Base-by-base conservation (phyloP, 2,888 invertebrate genomes). In the Bimastos eiseni region DNA sequence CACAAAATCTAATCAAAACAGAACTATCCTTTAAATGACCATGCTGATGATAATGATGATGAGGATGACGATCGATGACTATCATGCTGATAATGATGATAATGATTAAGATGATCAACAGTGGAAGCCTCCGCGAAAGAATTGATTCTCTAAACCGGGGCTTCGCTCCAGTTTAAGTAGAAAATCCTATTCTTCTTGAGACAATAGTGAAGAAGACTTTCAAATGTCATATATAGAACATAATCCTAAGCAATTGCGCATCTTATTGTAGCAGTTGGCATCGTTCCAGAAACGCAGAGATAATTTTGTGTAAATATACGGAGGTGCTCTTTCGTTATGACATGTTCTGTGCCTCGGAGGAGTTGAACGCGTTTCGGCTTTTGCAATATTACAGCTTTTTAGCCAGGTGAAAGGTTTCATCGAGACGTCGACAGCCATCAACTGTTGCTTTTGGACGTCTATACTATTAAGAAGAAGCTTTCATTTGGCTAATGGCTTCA, bases 51-150 rank as follows among this genome's bases (percentile, higher is more conserved):
- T 38, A 44, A 49, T 90, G 55, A 11, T 88, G 88, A 90, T 90
- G 70, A 19, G 17, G 36, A 36, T 90, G 36, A 70, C 49, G n/a
- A 89, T 89, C 55, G 90, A 90, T 49, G 83, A 90, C 33, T 34
- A 90, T 90, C 33, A 90, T 44, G 99, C 98, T 88, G 88, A 88
- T 21, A 34, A 90, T 37, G 83, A 90, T 90, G 83, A 90, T 90
- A n/a, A 90, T 86, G 88, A 38, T 15, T 49, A 88, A 33, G 21
- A 84, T 84, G 34, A 37, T 86, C 13, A 37, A 21, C 36, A 30
- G 36, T 1, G 6, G 21, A 36, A 6, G 86, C 33, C 8, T 33
- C 34, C 36, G 21, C 8, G 6, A 15, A 36, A 34, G 37, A 86
- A 36, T 86, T 19, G 36, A 86, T 34, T 86, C 86, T 37, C 86